Percentiles rank a stretch among this genome's conserved stretches.
These are phyloP conservation scores for Chaenogobius annularis DNA, from an alignment of 2,113 vertebrate genomes.

Conservation along the genomic window DNA sequence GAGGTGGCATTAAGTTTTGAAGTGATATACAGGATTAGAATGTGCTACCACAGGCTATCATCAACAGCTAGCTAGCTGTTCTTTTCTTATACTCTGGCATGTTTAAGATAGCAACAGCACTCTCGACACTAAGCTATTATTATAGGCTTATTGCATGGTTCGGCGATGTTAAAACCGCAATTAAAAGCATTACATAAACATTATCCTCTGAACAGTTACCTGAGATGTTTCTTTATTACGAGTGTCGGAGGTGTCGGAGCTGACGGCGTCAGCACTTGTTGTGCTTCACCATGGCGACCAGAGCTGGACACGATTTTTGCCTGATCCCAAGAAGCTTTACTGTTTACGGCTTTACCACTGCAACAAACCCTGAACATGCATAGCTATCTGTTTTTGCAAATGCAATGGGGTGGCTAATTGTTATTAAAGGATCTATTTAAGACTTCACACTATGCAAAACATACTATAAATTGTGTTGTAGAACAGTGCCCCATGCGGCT, in stretches of 20 bases:
- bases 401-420: not conserved
- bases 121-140: not conserved
- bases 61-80: not conserved
- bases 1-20: not conserved
- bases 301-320: not conserved
- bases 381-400: not conserved
- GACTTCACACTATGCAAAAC: not conserved
- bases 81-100: not conserved
- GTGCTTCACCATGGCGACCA: conserved; percentile 5
- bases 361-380: not conserved
- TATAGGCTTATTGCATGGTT: not conserved
- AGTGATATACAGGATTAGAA: not conserved
- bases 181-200: not conserved
- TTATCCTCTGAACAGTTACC: not conserved
- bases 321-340: not conserved
- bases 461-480: not conserved
- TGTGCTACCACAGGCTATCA: not conserved
- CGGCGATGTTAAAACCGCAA: not conserved
- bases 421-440: not conserved
- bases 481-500: conserved; percentile 22
- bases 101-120: not conserved
- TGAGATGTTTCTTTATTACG: not conserved
- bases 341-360: not conserved
- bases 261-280: conserved; percentile 1
- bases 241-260: not conserved